Percentiles rank a stretch among this genome's conserved stretches.
phyloP scores from a whole-genome alignment of 2,113 vertebrate species.

The Cyrtonyx montezumae region DNA sequence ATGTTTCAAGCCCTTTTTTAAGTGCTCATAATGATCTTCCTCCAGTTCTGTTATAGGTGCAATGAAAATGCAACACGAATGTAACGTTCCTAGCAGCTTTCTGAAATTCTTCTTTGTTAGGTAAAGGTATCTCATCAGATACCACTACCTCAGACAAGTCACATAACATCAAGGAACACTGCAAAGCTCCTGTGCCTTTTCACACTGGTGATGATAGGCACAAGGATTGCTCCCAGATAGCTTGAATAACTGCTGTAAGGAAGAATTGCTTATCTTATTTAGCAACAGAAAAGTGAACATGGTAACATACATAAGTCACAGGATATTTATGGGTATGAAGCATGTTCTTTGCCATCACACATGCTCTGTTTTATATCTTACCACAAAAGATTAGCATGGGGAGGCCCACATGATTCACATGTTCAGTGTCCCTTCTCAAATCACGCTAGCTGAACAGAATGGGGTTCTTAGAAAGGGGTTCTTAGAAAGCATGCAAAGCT shows the following conservation, averaged over 20 bases:
- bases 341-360: not conserved
- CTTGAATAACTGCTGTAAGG: not conserved
- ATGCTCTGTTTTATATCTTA: not conserved
- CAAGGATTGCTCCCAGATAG: not conserved
- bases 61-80: not conserved
- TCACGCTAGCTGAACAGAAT: not conserved
- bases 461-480: not conserved
- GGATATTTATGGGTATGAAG: not conserved
- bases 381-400: not conserved
- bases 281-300: not conserved
- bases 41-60: not conserved
- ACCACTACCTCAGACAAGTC: not conserved
- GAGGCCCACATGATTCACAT: rapidly evolving
- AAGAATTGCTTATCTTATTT: not conserved
- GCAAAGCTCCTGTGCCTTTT: not conserved
- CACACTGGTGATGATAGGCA: not conserved
- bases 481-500: not conserved
- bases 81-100: not conserved
- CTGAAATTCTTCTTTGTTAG: not conserved
- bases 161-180: not conserved
- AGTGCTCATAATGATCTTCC: not conserved
- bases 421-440: not conserved
- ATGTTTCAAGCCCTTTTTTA: not conserved
- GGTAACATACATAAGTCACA: not conserved
- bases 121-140: not conserved